Conservation (phyloP, 2,888 invertebrate genomes). For the Gibbula magus region DNA sequence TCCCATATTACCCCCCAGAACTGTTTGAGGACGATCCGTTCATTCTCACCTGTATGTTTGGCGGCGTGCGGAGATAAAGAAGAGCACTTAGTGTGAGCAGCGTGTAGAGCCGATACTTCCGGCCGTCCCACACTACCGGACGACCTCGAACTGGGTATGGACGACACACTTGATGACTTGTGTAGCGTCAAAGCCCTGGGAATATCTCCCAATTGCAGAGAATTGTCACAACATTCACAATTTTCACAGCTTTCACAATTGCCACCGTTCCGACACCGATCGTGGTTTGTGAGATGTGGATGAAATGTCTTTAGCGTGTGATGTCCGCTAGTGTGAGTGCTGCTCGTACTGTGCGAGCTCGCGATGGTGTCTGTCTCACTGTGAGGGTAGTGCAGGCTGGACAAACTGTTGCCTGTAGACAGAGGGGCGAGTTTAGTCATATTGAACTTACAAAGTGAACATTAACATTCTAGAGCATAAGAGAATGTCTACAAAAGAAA, state of each 20-base stretch:
- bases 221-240: constrained; percentile 24
- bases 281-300: constrained; percentile 53
- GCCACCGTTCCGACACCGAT: constrained; percentile 38
- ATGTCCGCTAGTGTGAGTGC: constrained; percentile 54
- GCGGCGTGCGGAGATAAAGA: neutral
- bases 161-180: constrained; percentile 26
- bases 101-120: neutral
- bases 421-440: neutral
- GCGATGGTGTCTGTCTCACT: constrained; percentile 68
- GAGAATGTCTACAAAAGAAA: no score
- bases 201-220: neutral
- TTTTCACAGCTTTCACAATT: constrained; percentile 43
- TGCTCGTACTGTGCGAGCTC: constrained; percentile 67
- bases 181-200: neutral
- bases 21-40: no score
- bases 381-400: constrained; percentile 62
- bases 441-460: no score
- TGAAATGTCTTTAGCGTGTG: constrained; percentile 65
- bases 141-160: constrained; percentile 29
- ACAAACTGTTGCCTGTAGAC: constrained; percentile 61
- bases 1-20: no score
- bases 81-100: constrained; percentile 12
- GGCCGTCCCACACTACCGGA: constrained; percentile 2
- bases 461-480: no score
- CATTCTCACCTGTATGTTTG: neutral